Evolutionary conservation across 2,888 invertebrate species (phyloP).

Genomic region (Elysia crispata): DNA sequence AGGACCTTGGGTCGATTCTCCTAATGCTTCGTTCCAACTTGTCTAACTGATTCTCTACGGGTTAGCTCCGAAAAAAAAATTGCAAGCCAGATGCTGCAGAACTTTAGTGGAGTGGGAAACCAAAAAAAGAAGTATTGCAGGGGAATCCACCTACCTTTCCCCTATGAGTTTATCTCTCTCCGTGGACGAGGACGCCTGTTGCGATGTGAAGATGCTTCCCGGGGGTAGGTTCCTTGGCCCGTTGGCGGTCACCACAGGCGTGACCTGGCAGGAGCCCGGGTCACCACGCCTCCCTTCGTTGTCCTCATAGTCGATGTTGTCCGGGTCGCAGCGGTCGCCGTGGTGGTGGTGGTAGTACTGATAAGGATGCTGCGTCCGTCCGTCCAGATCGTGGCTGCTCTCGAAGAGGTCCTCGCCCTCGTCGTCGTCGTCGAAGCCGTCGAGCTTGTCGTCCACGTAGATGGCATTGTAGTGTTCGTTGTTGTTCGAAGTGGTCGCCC

Average conservation of each 20-base stretch:
- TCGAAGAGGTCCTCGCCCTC: background rate
- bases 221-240: constrained; percentile 83
- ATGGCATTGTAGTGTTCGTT: constrained; percentile 23
- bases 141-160: constrained; percentile 76
- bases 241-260: constrained; percentile 78
- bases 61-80: no score
- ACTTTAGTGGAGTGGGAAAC: no score
- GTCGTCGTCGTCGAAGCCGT: constrained; percentile 58
- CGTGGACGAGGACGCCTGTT: constrained; percentile 30
- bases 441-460: background rate
- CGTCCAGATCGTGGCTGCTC: background rate
- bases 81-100: no score
- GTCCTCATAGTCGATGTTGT: background rate
- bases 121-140: no score
- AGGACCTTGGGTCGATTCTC: no score
- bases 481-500: background rate
- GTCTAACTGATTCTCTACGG: no score
- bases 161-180: constrained; percentile 74
- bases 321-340: background rate
- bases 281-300: background rate
- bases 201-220: constrained; percentile 63
- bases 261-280: constrained; percentile 76
- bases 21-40: no score
- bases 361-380: background rate
- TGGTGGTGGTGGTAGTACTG: constrained; percentile 5